A percentile compares a stretch with the other conserved stretches of the same genome.
phyloP scores from a whole-genome alignment of 2,113 vertebrate genomes.

The Syngnathus typhle region DNA sequence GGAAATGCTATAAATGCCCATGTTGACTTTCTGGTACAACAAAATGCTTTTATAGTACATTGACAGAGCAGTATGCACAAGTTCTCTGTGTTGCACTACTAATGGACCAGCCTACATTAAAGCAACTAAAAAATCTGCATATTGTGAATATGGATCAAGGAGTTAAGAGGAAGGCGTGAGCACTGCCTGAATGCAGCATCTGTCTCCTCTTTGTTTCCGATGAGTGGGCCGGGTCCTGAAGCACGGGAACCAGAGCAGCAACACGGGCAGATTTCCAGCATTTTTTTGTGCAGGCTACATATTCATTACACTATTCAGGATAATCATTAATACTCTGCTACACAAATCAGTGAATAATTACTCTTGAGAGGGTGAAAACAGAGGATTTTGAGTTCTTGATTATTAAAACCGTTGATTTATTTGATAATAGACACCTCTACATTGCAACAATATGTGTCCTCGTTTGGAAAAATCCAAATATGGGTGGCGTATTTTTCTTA shows the following conservation, averaged over 20 bases:
- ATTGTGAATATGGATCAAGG: constrained; percentile 49
- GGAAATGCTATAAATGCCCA: constrained; percentile 34
- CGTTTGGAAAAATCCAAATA: not conserved
- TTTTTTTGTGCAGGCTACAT: constrained; percentile 6
- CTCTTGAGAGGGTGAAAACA: too few relatives aligned
- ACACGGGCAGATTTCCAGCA: constrained; percentile 34
- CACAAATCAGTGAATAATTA: too few relatives aligned
- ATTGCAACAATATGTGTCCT: not conserved
- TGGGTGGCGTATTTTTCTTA: not conserved
- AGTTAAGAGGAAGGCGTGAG: constrained; percentile 23
- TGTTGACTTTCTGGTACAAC: constrained; percentile 47
- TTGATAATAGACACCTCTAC: too few relatives aligned
- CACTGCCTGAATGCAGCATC: constrained; percentile 28
- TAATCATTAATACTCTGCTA: too few relatives aligned
- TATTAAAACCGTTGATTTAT: too few relatives aligned
- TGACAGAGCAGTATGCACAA: constrained; percentile 34
- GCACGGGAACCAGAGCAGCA: constrained; percentile 33
- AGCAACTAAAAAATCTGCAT: constrained; percentile 26
- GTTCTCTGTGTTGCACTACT: constrained; percentile 20
- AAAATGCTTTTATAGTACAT: constrained; percentile 58
- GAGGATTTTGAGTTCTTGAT: too few relatives aligned
- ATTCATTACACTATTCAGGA: constrained; percentile 5
- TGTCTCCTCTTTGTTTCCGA: constrained; percentile 35
- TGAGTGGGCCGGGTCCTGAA: constrained; percentile 31
- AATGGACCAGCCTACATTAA: constrained; percentile 39